A percentile compares a stretch with the other conserved stretches of the same genome.
These are phyloP conservation scores for Echeneis naucrates DNA, from an alignment of 2,797 vertebrate species.

Conservation along the genomic window DNA sequence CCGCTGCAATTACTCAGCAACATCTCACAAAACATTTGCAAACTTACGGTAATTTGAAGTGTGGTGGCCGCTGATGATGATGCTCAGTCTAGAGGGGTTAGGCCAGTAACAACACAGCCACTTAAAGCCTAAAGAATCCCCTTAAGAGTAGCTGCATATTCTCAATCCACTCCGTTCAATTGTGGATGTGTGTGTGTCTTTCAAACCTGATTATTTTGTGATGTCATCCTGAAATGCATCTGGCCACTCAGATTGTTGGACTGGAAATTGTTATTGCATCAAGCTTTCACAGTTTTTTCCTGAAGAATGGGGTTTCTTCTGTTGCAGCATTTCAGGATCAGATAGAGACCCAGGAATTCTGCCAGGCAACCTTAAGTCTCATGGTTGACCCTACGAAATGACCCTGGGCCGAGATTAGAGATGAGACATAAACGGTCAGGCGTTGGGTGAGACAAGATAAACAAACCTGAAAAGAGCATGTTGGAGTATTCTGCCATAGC, in stretches of 20 bases:
- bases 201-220: not conserved
- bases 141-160: not conserved
- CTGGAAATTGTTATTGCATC: not conserved
- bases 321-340: slow-evolving; percentile 22
- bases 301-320: slow-evolving; percentile 13
- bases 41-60: too few relatives aligned
- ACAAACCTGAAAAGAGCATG: not conserved
- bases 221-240: slow-evolving; percentile 17
- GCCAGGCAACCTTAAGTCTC: slow-evolving; percentile 22
- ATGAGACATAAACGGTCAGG: slow-evolving; percentile 29
- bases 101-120: too few relatives aligned
- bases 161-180: not conserved
- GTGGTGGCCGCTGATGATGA: too few relatives aligned
- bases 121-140: too few relatives aligned
- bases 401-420: slow-evolving; percentile 13
- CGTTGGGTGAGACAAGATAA: slow-evolving; percentile 7
- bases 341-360: slow-evolving; percentile 44
- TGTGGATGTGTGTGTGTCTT: not conserved
- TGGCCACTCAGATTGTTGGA: not conserved
- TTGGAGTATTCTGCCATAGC: not conserved
- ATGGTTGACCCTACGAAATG: not conserved
- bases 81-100: too few relatives aligned
- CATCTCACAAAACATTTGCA: too few relatives aligned
- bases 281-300: not conserved
- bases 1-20: too few relatives aligned